phyloP scores from a whole-genome alignment of 2,113 vertebrate genomes.

The Megaceryle torquata region DNA sequence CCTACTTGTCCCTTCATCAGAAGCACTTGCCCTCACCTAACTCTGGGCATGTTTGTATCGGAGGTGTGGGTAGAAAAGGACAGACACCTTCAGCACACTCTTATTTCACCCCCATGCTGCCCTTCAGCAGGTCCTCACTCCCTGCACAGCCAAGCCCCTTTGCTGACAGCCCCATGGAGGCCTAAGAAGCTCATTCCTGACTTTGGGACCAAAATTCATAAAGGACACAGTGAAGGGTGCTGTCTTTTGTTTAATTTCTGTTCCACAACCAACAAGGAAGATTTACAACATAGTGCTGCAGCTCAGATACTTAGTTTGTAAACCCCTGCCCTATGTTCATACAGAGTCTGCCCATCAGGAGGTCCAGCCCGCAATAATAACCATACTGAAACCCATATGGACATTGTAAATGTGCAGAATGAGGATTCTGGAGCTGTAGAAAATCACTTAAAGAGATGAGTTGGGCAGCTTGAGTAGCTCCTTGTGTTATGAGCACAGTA shows the following conservation, averaged over 20 bases:
- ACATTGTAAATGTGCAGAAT: neutral
- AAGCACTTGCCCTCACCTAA: neutral
- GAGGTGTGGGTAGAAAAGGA: neutral
- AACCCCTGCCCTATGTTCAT: neutral
- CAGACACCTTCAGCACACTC: neutral
- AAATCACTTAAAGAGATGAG: neutral
- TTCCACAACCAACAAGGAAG: neutral
- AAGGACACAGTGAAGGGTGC: neutral
- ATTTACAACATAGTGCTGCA: neutral
- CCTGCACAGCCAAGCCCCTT: neutral
- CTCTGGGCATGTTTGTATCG: rapidly evolving
- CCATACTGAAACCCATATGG: neutral
- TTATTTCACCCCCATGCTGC: neutral
- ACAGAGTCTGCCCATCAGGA: neutral
- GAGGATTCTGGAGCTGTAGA: neutral
- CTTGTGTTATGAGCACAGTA: neutral
- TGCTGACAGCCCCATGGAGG: neutral
- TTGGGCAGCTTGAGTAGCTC: neutral
- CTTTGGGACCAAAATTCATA: neutral
- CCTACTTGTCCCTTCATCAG: neutral
- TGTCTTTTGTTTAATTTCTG: neutral
- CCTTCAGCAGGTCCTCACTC: neutral
- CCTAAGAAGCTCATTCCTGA: neutral
- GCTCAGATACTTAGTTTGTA: neutral
- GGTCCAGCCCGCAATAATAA: neutral